Base-by-base conservation (phyloP, 2,113 vertebrate genomes). In the Ptilorrhoa leucosticta region DNA sequence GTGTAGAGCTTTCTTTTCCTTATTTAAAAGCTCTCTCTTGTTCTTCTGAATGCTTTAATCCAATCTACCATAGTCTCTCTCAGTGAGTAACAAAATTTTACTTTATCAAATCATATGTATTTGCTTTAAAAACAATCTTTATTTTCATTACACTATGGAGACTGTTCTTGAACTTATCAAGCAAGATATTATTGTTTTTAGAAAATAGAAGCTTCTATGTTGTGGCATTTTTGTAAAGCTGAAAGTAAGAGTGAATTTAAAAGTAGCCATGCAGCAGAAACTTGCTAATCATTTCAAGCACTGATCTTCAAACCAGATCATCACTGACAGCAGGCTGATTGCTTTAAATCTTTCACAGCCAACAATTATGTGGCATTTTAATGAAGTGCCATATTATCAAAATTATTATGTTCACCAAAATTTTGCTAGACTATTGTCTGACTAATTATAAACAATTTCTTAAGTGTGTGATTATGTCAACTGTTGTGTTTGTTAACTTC, bases 71-170 rank as follows among this genome's bases (percentile, higher is more conserved):
- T 97, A 98, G 97, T 98, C 97, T 89, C 83, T 98, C 89, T 97
- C 97, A 96, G 98, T 98, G 98, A 98, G 98, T 98, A 98, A 93
- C 58, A 94, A 66, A 57, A 73, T 82, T 96, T 96, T 81, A 64
- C 53, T 94, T 81, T 85, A 88, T 92, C 50, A 48, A 92, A 33
- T 89, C 33, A n/a, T 92, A 45, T 4, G 13, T 78, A 56, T 27
- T 83, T 83, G 68, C 71, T 91, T 81, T 37, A 37, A 69, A 56
- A 60, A 2, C 48, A 57, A 6, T 54, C 37, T 80, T 82, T 89
- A 30, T 56, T 37, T 93, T 87, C 70, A 26, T 72, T 88, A 39
- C 83, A 30, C 47, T 48, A 6, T 44, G 15, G 58, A 83, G 33
- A 40, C 37, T 50, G 54, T 9, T 27, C 44, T 69, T 87, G 33